Conservation (phyloP, 2,888 invertebrate species). For the Drosophila meridiana region DNA sequence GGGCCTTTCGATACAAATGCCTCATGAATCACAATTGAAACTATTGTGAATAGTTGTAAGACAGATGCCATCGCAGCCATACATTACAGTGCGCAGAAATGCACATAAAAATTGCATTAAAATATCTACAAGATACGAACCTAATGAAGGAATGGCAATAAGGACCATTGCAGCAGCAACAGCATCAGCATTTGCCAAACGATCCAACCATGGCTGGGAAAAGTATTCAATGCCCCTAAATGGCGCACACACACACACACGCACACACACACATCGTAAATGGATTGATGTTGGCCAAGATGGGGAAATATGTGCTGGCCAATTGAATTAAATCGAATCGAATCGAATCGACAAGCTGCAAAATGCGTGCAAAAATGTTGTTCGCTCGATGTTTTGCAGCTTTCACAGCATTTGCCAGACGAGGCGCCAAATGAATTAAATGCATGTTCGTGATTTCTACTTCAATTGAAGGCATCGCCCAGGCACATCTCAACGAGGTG, state of each 20-base stretch:
- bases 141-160: constrained; percentile 71
- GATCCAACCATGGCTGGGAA: constrained; percentile 33
- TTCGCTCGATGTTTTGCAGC: constrained; percentile 24
- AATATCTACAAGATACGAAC: constrained; percentile 52
- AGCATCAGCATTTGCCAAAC: constrained; percentile 21
- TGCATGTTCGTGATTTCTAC: constrained; percentile 66
- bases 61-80: constrained; percentile 27
- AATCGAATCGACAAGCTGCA: constrained; percentile 53
- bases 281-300: constrained; percentile 40
- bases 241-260: constrained; percentile 27
- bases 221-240: constrained; percentile 67
- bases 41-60: constrained; percentile 40
- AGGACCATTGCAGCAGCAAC: constrained; percentile 60
- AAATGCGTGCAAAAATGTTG: constrained; percentile 68
- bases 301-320: constrained; percentile 36
- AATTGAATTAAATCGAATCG: constrained; percentile 56
- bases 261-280: constrained; percentile 9
- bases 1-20: constrained; percentile 25
- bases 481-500: constrained; percentile 22
- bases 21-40: constrained; percentile 69
- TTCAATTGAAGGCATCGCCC: constrained; percentile 54
- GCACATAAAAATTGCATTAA: constrained; percentile 76
- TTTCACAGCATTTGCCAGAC: constrained; percentile 53
- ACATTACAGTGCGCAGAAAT: constrained; percentile 62
- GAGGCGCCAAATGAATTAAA: constrained; percentile 61